Conservation (phyloP, 1,140 invertebrate species). For the Tenebrio molitor region DNA sequence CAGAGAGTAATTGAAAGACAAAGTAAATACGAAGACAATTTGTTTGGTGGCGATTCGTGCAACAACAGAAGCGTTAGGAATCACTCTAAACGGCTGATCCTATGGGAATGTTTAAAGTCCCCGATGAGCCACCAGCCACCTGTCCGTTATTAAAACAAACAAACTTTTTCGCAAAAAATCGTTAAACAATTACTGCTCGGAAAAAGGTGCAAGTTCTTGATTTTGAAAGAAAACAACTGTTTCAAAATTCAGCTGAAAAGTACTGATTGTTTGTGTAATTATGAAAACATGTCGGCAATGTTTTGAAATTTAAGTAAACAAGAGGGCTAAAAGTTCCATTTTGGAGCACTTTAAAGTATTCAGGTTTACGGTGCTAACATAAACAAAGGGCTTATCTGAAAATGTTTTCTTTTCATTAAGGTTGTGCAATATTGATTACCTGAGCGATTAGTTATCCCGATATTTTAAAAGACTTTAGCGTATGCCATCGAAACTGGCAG, state of each 20-base stretch:
- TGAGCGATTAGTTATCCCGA: slow-evolving; percentile 36
- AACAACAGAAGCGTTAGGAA: too few relatives aligned
- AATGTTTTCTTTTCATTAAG: slow-evolving; percentile 47
- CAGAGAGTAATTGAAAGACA: too few relatives aligned
- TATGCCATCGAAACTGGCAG: slow-evolving; percentile 1
- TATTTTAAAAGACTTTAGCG: slow-evolving; percentile 22
- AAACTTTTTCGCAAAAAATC: background rate
- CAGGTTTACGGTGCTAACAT: slow-evolving; percentile 28
- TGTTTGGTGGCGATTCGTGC: too few relatives aligned
- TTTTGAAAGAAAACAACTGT: slow-evolving; percentile 13
- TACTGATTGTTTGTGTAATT: slow-evolving; percentile 36
- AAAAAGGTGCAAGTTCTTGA: slow-evolving; percentile 8
- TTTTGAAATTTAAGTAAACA: slow-evolving; percentile 36
- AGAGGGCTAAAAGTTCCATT: slow-evolving; percentile 29
- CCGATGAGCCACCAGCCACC: too few relatives aligned
- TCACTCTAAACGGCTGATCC: too few relatives aligned
- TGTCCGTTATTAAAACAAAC: too few relatives aligned
- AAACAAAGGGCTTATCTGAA: slow-evolving; percentile 31
- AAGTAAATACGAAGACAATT: too few relatives aligned
- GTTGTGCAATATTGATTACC: slow-evolving; percentile 44
- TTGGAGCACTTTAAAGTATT: slow-evolving; percentile 19
- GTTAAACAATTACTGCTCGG: background rate
- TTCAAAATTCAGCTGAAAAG: slow-evolving; percentile 1
- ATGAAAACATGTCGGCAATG: slow-evolving; percentile 28
- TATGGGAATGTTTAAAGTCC: too few relatives aligned